Evolutionary conservation across 1,140 invertebrate species (phyloP).

Genomic region (Megathymus violae): DNA sequence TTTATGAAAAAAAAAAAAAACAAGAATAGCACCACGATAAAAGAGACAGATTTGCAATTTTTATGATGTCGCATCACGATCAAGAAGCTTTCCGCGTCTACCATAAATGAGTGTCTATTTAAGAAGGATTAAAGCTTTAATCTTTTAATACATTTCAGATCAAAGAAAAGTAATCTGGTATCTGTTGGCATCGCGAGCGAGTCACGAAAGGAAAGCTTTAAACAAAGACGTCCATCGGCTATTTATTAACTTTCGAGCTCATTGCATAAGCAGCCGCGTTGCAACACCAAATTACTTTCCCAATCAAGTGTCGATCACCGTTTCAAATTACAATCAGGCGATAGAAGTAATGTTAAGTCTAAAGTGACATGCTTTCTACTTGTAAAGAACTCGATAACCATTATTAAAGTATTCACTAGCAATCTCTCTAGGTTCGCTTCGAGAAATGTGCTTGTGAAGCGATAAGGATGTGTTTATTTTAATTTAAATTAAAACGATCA

Average conservation of each 20-base stretch:
- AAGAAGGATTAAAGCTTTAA: conserved; percentile 27
- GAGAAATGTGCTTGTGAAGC: too few relatives aligned
- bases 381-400: not conserved
- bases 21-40: too few relatives aligned
- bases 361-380: conserved; percentile 15
- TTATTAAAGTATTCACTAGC: too few relatives aligned
- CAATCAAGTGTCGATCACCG: conserved; percentile 35
- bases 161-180: conserved; percentile 24
- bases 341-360: conserved; percentile 24
- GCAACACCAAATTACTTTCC: conserved; percentile 34
- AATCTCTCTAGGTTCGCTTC: too few relatives aligned
- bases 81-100: not conserved
- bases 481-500: too few relatives aligned
- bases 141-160: conserved; percentile 32
- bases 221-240: conserved; percentile 27
- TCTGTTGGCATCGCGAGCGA: conserved; percentile 16
- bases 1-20: too few relatives aligned
- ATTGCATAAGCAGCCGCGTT: conserved; percentile 28
- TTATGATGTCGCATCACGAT: not conserved
- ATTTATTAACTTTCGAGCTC: conserved; percentile 29
- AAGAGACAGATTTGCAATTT: too few relatives aligned
- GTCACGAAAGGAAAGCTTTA: conserved; percentile 34
- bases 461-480: not conserved
- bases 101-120: conserved; percentile 17
- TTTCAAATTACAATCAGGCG: conserved; percentile 29